Evolutionary conservation across 1,140 invertebrate species (phyloP).

Genomic region (Zaprionus lachaisei): DNA sequence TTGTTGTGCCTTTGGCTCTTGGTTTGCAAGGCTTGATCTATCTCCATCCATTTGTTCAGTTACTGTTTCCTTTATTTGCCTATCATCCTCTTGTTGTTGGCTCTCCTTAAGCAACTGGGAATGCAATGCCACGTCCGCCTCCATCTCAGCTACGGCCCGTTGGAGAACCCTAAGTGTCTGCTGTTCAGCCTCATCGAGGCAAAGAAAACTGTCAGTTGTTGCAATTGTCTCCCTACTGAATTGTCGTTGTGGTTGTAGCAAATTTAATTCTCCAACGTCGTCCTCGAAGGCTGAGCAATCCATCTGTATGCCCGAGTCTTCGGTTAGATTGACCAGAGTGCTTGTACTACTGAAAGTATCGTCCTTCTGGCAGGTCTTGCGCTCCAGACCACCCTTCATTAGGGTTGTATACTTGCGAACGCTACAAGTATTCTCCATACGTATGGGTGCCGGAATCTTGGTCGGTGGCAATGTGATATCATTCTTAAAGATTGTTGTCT

Average conservation of each 20-base stretch:
- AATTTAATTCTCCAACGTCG: slow-evolving; percentile 3
- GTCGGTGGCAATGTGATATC: slow-evolving; percentile 13
- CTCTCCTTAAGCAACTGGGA: slow-evolving; percentile 22
- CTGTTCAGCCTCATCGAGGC: slow-evolving; percentile 39
- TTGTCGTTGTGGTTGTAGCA: background rate
- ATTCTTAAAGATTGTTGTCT: background rate
- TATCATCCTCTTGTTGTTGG: background rate
- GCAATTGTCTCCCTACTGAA: slow-evolving; percentile 18
- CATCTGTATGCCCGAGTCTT: slow-evolving; percentile 57
- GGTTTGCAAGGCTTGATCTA: background rate
- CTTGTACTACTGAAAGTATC: slow-evolving; percentile 29
- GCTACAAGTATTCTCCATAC: slow-evolving; percentile 14
- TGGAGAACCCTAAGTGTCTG: slow-evolving; percentile 59
- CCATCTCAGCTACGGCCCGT: slow-evolving; percentile 71
- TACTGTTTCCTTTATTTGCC: background rate
- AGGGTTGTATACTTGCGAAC: slow-evolving; percentile 47
- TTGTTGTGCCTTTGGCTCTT: background rate
- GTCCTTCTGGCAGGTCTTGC: background rate
- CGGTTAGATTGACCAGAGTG: slow-evolving; percentile 33
- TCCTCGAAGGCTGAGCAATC: slow-evolving; percentile 28
- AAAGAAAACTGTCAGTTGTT: slow-evolving; percentile 13
- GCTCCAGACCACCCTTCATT: background rate
- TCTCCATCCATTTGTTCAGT: background rate
- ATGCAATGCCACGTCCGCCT: slow-evolving; percentile 52
- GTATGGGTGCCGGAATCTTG: slow-evolving; percentile 56